Percentiles rank a stretch among this genome's conserved stretches.
These are phyloP conservation scores for Hydrolagus affinis DNA, from an alignment of 2,113 vertebrate genomes.

Conservation along the genomic window DNA sequence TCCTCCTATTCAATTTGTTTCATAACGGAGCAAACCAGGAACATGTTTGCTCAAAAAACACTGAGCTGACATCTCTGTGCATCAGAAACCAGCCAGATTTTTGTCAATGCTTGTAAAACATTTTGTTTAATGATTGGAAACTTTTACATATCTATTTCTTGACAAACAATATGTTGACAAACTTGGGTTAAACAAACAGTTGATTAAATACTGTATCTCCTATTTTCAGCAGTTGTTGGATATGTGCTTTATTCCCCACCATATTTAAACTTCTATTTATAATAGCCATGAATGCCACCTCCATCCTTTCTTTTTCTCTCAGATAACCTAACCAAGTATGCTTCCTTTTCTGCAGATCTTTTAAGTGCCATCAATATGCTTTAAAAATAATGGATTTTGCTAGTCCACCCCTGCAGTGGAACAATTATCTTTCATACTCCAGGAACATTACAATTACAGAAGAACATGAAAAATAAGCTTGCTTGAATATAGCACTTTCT, in stretches of 20 bases:
- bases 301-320: not conserved
- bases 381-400: not conserved
- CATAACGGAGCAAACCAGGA: too few species aligned
- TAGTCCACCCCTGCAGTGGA: not conserved
- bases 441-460: not conserved
- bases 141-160: not conserved
- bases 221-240: not conserved
- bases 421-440: conserved; percentile 4
- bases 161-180: not conserved
- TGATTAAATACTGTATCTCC: too few species aligned
- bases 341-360: not conserved
- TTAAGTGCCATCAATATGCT: not conserved
- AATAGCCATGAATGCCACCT: conserved; percentile 5
- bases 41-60: too few species aligned
- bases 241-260: not conserved
- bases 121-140: not conserved
- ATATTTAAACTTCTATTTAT: not conserved
- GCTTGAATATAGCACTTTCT: not conserved
- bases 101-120: not conserved
- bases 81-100: too few species aligned
- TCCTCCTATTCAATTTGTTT: too few species aligned
- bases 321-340: not conserved
- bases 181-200: not conserved
- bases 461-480: conserved; percentile 1
- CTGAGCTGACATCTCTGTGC: too few species aligned